Evolutionary conservation across 2,888 invertebrate species (phyloP).

Genomic region (Tiliacea aurago): DNA sequence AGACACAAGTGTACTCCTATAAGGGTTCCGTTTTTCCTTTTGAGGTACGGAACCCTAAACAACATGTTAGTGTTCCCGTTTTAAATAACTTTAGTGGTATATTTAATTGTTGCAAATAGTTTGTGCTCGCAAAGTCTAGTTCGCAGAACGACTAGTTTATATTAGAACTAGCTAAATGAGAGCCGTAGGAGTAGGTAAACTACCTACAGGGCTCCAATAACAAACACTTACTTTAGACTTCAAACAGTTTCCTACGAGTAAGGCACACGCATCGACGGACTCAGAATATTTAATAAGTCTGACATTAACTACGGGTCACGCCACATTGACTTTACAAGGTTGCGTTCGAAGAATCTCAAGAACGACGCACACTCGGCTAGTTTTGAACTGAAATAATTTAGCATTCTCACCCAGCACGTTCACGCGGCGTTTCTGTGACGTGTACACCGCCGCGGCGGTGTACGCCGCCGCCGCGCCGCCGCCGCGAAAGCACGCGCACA

Average conservation of each 20-base stretch:
- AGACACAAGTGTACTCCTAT: too few relatives aligned
- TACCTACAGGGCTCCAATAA: background rate
- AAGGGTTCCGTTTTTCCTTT: too few relatives aligned
- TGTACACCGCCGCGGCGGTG: too few relatives aligned
- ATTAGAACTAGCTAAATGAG: background rate
- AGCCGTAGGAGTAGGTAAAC: background rate
- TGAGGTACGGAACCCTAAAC: too few relatives aligned
- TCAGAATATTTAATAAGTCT: conserved; percentile 9
- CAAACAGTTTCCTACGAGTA: background rate
- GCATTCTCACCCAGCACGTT: too few relatives aligned
- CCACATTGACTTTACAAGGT: background rate
- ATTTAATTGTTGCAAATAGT: too few relatives aligned
- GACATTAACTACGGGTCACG: background rate
- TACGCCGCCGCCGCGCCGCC: too few relatives aligned
- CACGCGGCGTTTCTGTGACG: background rate
- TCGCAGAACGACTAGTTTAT: too few relatives aligned
- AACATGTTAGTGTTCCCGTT: too few relatives aligned
- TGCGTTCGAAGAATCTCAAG: background rate
- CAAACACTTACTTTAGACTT: conserved; percentile 7
- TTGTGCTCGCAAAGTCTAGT: too few relatives aligned
- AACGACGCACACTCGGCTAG: background rate
- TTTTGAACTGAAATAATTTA: background rate
- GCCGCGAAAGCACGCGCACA: background rate
- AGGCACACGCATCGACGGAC: background rate
- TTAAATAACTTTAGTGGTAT: too few relatives aligned